Conservation (phyloP, 2,888 invertebrate genomes). For the Clitarchus hookeri region DNA sequence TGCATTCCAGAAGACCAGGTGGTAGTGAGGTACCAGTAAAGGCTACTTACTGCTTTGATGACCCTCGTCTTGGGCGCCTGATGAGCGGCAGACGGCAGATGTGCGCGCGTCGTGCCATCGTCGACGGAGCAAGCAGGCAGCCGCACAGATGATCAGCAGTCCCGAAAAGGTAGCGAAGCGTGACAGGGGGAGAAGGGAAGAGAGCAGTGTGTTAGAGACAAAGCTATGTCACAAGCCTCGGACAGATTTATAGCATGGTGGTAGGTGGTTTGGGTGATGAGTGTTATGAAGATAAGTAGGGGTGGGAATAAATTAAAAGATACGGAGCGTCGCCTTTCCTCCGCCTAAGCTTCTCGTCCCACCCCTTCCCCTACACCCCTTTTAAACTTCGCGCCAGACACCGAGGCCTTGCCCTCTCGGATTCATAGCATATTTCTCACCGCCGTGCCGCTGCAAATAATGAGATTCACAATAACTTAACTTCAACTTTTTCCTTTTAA, state of each 20-base stretch:
- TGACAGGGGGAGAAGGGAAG: background rate
- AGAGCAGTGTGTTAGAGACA: conserved; percentile 16
- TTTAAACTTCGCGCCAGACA: conserved; percentile 18
- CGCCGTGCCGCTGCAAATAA: background rate
- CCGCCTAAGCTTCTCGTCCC: background rate
- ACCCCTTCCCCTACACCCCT: background rate
- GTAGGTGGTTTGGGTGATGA: conserved; percentile 30
- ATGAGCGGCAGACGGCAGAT: background rate
- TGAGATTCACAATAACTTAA: conserved; percentile 24
- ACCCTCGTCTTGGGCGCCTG: background rate
- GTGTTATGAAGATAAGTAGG: conserved; percentile 40
- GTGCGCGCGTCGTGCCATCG: background rate
- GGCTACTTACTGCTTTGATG: background rate
- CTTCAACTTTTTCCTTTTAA: conserved; percentile 5
- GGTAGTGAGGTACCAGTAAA: too few species aligned
- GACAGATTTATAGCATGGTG: conserved; percentile 23
- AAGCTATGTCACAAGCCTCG: conserved; percentile 1
- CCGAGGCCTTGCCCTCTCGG: background rate
- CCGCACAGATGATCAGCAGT: background rate
- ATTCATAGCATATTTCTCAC: background rate
- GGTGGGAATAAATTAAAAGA: conserved; percentile 41
- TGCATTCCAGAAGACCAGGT: too few species aligned
- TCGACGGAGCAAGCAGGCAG: background rate
- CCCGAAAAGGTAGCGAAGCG: background rate
- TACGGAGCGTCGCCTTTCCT: conserved; percentile 33